Evolutionary conservation across 2,888 invertebrate genomes (phyloP), one percentile per base, ranked within the genome.

Genomic region (Plutella xylostella): DNA sequence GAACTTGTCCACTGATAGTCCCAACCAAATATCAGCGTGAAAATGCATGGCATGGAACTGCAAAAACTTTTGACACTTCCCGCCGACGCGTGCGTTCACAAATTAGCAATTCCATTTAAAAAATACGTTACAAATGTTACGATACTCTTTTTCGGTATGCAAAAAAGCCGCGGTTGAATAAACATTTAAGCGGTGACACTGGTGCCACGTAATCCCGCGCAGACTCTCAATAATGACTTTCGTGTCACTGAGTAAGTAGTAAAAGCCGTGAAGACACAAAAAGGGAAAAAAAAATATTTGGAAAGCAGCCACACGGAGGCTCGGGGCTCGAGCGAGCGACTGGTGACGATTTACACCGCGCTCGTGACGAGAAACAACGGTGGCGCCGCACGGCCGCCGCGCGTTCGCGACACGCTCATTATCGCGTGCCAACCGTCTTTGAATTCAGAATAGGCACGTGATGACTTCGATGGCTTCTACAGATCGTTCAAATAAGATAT

Each of bases 301-400:
- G 69, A 67, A 55, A 56, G 44, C 53, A 53, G 68, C 69, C 68
- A 69, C 65, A 63, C 60, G 62, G 55, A n/a, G n/a, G 45, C 50
- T 44, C 45, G 49, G 49, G 48, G 22, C 25, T 34, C 34, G 15
- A 12, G 17, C 22, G 31, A 51, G 53, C 53, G 64, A 65, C 68
- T 61, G 65, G 64, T 63, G 65, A 65, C 65, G 63, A 68, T 67
- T 66, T 65, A 65, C 39, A 38, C 39, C 14, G 15, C 38, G 12
- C 12, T 19, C 45, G 45, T 43, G 43, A 21, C 34, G 34, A 28
- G 42, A 43, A 43, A 43, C 42, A 43, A 34, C 33, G 42, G 34
- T 43, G n/a, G n/a, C n/a, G n/a, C 33, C 33, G 33, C 33, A 33
- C 17, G 33, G 7, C 33, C 33, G 14, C 33, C 33, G 14, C 14